A percentile compares a stretch with the other conserved stretches of the same genome.
These are phyloP conservation scores for Numida meleagris DNA, from an alignment of 2,113 vertebrate genomes.

Conservation along the genomic window DNA sequence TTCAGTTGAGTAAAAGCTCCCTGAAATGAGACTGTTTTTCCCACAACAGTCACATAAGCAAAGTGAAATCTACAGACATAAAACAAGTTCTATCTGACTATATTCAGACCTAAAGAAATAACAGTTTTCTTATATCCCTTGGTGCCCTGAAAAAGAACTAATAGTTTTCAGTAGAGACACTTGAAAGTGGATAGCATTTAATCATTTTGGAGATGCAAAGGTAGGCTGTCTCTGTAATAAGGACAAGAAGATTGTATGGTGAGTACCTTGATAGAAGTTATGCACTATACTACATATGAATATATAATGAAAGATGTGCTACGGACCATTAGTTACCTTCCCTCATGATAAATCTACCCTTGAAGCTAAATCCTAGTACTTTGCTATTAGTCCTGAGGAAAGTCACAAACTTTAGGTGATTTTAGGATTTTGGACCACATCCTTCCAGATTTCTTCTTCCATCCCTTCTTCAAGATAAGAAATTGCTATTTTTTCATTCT, in stretches of 20 bases:
- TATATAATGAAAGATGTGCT: background rate
- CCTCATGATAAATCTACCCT: background rate
- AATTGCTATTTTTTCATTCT: background rate
- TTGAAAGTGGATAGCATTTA: background rate
- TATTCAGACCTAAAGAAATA: background rate
- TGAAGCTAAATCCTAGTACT: background rate
- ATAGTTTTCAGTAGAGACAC: background rate
- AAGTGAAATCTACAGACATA: background rate
- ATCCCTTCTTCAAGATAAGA: background rate
- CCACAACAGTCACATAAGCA: background rate
- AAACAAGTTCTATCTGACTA: background rate
- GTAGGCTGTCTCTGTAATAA: background rate
- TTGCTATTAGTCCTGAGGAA: background rate
- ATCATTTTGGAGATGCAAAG: background rate
- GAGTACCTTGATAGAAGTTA: background rate
- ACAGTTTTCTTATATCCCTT: background rate
- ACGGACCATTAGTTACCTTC: accelerated
- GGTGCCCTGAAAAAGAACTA: background rate
- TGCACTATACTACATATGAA: accelerated
- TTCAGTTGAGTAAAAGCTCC: background rate
- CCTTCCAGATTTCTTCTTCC: background rate
- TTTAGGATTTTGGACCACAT: accelerated
- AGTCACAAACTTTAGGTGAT: background rate
- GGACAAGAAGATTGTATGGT: background rate
- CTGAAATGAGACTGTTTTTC: background rate